Conservation (phyloP, 2,888 invertebrate genomes). For the Luperina testacea region DNA sequence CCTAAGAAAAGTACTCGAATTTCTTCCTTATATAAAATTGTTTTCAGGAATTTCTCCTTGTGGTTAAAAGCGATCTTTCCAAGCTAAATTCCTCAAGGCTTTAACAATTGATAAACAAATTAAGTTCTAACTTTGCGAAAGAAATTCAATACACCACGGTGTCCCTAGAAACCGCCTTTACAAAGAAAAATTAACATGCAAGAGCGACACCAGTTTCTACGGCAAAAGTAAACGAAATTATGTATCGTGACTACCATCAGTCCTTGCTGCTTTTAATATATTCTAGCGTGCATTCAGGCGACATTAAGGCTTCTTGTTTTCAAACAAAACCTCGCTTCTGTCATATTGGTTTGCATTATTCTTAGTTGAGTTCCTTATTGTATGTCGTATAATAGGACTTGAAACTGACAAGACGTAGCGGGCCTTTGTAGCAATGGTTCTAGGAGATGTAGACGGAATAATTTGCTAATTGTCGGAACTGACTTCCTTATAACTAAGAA, state of each 20-base stretch:
- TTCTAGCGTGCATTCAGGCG: constrained; percentile 68
- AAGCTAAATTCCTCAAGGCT: neutral
- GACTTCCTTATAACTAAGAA: neutral
- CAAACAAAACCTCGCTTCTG: constrained; percentile 41
- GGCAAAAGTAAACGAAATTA: constrained; percentile 58
- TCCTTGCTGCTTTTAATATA: constrained; percentile 71
- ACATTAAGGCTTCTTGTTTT: constrained; percentile 64
- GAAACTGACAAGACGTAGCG: neutral
- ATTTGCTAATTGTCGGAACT: neutral
- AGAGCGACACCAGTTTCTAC: constrained; percentile 30
- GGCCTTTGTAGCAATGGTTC: neutral
- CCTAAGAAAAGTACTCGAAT: neutral
- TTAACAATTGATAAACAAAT: constrained; percentile 9
- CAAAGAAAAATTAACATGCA: constrained; percentile 29
- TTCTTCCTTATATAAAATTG: neutral
- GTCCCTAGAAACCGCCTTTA: constrained; percentile 23
- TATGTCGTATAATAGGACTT: constrained; percentile 14
- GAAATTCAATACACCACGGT: constrained; percentile 21
- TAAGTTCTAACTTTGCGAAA: constrained; percentile 11
- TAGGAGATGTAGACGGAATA: neutral
- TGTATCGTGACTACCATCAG: constrained; percentile 70
- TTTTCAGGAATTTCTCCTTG: neutral
- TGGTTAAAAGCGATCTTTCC: neutral
- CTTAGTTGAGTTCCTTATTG: constrained; percentile 26
- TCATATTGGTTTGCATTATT: constrained; percentile 33